Conservation (phyloP, 2,113 vertebrate species). For the Albula glossodonta region DNA sequence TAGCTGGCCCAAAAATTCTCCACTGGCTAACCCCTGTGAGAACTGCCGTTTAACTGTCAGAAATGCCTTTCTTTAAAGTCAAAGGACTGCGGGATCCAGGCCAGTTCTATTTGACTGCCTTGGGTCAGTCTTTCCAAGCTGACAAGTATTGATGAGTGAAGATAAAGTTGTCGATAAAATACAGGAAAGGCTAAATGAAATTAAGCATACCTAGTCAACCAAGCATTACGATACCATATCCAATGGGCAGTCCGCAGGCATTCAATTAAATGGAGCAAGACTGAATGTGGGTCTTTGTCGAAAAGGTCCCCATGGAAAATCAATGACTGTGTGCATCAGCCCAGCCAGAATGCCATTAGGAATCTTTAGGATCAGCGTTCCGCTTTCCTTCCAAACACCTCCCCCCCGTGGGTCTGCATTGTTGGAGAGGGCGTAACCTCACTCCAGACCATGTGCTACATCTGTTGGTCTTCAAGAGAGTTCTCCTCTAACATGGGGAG, state of each 20-base stretch:
- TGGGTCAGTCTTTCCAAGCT: not conserved
- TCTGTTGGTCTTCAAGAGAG: not conserved
- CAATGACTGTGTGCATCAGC: not conserved
- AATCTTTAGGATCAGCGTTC: constrained; percentile 18
- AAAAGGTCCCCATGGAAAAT: not conserved
- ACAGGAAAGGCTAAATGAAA: not conserved
- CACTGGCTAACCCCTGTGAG: no score
- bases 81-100: no score
- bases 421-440: not conserved
- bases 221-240: not conserved
- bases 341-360: not conserved
- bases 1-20: no score
- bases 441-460: not conserved
- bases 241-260: not conserved
- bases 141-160: not conserved
- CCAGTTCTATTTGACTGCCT: not conserved
- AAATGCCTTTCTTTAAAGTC: no score
- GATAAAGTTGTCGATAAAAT: not conserved
- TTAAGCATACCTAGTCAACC: not conserved
- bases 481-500: not conserved
- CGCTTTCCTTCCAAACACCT: not conserved
- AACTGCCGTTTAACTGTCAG: no score
- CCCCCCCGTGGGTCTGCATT: not conserved
- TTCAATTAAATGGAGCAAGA: not conserved
- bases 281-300: constrained; percentile 17